Base-by-base conservation (phyloP, 2,113 vertebrate species). In the Eulacestoma nigropectus region DNA sequence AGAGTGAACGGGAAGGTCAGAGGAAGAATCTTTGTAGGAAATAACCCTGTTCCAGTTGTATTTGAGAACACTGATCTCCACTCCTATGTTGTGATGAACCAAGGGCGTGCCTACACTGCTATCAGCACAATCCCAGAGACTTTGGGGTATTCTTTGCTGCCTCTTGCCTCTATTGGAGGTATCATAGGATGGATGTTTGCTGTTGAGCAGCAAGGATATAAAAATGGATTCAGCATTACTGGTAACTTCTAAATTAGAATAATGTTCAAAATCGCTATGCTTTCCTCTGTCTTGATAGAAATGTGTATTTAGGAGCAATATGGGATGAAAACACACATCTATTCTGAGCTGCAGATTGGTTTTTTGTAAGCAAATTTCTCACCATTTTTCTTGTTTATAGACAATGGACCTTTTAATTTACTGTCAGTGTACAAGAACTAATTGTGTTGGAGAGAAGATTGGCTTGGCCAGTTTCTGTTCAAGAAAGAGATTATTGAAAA, bases 131-230 rank as follows among this genome's bases (percentile, higher is more conserved):
- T 99, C 80, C 98, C 99, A 0, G 84, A 97, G 27, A 82, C 79
- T 13, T 9, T 99, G 2, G 99, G 99, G 0, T 98, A 98, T 33
- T 99, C 99, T 4, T 97, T 99, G 84, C 97, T 98, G 70, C 99
- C 99, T 14, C 98, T 99, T 84, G 97, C 98, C 5, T 98, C 98
- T 19, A 91, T 99, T 3, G 99, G 99, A 27, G 99, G 98, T 32
- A 95, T 98, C 94, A 99, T 99, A 41, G 99, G 99, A 30, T 99
- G 99, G 99, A 99, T 99, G 91, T 99, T 99, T 90, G 99, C 99
- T 14, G 98, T 99, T 94, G 98, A 99, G 90, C 99, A 99, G 69
- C 98, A 99, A 6, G 98, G 98, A 81, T 99, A 98, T 95, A 98
- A 98, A 97, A 99, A 99, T 21, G 99, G 99, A 87, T 99, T 99